These are phyloP conservation scores for Pelodiscus sinensis DNA, from an alignment of 2,113 vertebrate genomes.

Conservation along the genomic window DNA sequence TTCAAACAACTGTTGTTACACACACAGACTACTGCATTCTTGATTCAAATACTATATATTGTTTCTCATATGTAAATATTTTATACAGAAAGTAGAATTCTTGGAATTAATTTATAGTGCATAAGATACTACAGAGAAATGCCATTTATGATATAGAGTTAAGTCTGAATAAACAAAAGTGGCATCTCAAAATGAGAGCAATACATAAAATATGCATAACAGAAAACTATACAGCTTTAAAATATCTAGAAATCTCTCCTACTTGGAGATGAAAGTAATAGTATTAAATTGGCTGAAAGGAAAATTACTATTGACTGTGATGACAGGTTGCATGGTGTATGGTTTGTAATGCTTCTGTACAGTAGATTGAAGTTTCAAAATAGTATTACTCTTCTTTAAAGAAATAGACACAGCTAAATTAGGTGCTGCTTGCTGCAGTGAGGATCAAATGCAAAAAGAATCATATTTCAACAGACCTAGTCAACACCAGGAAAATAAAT, in stretches of 20 bases:
- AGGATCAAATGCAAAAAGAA: conserved; percentile 85
- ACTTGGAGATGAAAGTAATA: conserved; percentile 71
- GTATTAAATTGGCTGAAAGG: conserved; percentile 68
- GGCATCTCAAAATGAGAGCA: conserved; percentile 38
- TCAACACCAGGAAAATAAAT: conserved; percentile 87
- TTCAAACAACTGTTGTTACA: not conserved
- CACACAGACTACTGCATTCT: not conserved
- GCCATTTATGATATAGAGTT: not conserved
- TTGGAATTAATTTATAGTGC: conserved; percentile 42
- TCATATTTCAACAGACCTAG: conserved; percentile 85
- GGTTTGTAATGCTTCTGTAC: conserved; percentile 77
- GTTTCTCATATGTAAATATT: conserved; percentile 17
- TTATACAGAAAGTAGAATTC: conserved; percentile 6
- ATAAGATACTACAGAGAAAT: not conserved
- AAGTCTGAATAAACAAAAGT: conserved; percentile 30
- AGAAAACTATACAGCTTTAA: conserved; percentile 51
- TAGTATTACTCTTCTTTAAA: conserved; percentile 85
- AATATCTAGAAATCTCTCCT: conserved; percentile 47
- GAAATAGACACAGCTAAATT: conserved; percentile 83
- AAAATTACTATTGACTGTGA: conserved; percentile 79
- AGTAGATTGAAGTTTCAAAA: conserved; percentile 84
- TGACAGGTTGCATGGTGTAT: conserved; percentile 73
- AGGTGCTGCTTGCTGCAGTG: conserved; percentile 80
- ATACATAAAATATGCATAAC: conserved; percentile 51
- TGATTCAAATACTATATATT: conserved; percentile 28